phyloP scores from a whole-genome alignment of 2,888 invertebrate genomes.

The Cheilosia grossa region DNA sequence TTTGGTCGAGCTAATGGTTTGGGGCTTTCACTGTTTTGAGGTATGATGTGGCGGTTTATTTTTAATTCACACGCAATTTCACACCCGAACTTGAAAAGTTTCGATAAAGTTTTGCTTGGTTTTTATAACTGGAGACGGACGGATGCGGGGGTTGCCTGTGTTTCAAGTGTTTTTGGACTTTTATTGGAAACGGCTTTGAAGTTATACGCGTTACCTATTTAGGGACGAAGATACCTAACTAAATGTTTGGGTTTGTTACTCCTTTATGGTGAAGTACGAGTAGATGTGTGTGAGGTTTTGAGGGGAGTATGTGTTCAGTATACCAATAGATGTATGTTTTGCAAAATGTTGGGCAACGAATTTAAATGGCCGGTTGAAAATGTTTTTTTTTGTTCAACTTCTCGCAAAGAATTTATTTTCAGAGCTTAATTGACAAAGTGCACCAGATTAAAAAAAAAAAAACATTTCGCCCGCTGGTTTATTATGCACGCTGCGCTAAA shows the following conservation, averaged over 20 bases:
- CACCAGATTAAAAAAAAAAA: no score
- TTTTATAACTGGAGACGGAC: conserved; percentile 51
- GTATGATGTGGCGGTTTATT: conserved; percentile 45
- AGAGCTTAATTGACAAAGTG: no score
- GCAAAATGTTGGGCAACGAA: no score
- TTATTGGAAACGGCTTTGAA: conserved; percentile 2
- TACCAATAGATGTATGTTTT: no score
- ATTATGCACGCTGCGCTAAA: no score
- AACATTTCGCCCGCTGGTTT: no score
- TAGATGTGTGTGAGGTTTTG: no score
- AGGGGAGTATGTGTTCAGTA: no score
- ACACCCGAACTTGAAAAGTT: conserved; percentile 65
- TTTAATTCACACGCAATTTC: conserved; percentile 68
- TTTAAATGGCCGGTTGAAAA: no score
- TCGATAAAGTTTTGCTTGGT: conserved; percentile 43
- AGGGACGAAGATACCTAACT: not conserved
- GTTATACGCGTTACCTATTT: not conserved
- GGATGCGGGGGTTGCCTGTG: conserved; percentile 23
- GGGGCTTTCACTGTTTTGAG: conserved; percentile 24
- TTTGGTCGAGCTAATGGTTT: conserved; percentile 6
- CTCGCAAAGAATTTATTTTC: no score
- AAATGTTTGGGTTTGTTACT: not conserved
- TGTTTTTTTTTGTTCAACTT: no score
- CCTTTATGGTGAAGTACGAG: not conserved
- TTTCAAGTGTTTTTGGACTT: not conserved